These are phyloP conservation scores for Hirudinaria manillensis DNA, from an alignment of 2,888 invertebrate species.

Conservation along the genomic window DNA sequence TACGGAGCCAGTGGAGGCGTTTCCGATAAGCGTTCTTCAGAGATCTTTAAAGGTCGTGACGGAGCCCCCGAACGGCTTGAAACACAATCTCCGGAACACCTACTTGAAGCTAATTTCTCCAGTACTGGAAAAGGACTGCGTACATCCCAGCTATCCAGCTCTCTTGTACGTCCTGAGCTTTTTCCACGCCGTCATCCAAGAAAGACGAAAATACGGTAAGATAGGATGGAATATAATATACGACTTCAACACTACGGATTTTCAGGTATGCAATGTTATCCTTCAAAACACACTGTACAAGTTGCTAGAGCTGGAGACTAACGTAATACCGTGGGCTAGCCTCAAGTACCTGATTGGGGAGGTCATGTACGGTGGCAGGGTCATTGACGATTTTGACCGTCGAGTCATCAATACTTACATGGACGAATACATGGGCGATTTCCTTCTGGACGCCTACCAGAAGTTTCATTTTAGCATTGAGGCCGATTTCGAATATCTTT, in stretches of 20 bases:
- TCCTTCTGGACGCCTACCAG: constrained; percentile 81
- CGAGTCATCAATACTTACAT: constrained; percentile 79
- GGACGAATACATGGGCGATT: constrained; percentile 90
- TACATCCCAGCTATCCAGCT: constrained; percentile 70
- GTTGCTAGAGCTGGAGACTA: constrained; percentile 58
- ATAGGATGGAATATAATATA: constrained; percentile 90
- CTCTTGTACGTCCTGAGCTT: constrained; percentile 81
- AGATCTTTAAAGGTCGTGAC: constrained; percentile 82
- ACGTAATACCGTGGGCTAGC: constrained; percentile 78
- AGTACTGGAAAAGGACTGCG: constrained; percentile 68
- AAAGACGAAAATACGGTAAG: constrained; percentile 84
- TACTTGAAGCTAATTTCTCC: constrained; percentile 77
- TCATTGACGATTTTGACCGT: constrained; percentile 83
- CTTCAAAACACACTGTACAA: constrained; percentile 76
- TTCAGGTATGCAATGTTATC: constrained; percentile 78
- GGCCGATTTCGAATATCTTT: constrained; percentile 68
- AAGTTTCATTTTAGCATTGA: constrained; percentile 83
- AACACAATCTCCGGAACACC: constrained; percentile 78
- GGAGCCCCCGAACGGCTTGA: constrained; percentile 83
- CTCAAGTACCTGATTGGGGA: constrained; percentile 86
- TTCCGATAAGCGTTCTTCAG: constrained; percentile 83
- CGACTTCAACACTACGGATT: constrained; percentile 86
- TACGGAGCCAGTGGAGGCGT: constrained; percentile 78
- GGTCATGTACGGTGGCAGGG: constrained; percentile 90
- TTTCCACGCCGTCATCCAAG: constrained; percentile 85